These are phyloP conservation scores for Tachina fera DNA, from an alignment of 2,888 invertebrate species.

Conservation along the genomic window DNA sequence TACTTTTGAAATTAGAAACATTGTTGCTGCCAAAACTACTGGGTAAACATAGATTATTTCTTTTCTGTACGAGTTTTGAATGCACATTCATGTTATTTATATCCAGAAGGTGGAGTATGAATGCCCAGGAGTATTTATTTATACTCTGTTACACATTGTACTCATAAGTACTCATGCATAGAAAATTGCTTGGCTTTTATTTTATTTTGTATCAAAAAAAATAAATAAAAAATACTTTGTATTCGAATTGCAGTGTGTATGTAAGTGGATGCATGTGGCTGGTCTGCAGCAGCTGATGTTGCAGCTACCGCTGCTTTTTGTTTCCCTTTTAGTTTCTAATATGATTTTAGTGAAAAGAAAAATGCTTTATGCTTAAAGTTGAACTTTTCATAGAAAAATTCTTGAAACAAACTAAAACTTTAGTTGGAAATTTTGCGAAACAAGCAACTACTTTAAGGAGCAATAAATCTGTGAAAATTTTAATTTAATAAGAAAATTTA, in stretches of 20 bases:
- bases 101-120: conserved; percentile 27
- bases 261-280: neutral
- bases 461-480: neutral
- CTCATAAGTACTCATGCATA: conserved; percentile 56
- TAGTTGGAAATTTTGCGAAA: neutral
- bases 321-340: conserved; percentile 48
- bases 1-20: neutral
- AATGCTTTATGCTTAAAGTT: conserved; percentile 14
- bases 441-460: neutral
- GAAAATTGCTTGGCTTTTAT: conserved; percentile 54
- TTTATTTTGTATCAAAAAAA: conserved; percentile 39
- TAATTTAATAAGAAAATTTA: neutral
- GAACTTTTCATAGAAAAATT: neutral
- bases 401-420: neutral
- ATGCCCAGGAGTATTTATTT: conserved; percentile 62
- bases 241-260: conserved; percentile 5
- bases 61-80: neutral
- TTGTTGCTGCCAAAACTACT: neutral
- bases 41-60: neutral
- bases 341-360: conserved; percentile 46
- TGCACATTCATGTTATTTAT: conserved; percentile 28
- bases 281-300: conserved; percentile 28
- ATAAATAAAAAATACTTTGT: neutral
- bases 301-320: conserved; percentile 15
- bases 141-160: conserved; percentile 43